Percentiles rank a stretch among this genome's conserved stretches.
Conservation (phyloP, 2,888 invertebrate species). For the Pilophorus perplexus region DNA sequence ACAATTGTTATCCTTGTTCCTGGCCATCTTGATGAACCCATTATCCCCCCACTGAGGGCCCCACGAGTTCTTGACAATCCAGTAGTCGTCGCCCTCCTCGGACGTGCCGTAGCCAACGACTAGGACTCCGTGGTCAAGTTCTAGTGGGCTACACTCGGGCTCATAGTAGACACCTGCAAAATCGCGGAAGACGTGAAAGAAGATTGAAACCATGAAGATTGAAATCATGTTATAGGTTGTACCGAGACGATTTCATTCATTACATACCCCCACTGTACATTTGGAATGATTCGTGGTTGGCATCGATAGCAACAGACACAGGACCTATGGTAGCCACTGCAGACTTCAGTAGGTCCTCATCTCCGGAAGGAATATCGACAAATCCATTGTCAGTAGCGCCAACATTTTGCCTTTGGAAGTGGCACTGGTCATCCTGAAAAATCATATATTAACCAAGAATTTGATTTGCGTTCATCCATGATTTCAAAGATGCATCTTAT, state of each 20-base stretch:
- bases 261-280: conserved; percentile 68
- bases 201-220: too few relatives aligned
- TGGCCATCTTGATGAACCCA: conserved; percentile 85
- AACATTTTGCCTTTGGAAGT: conserved; percentile 62
- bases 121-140: conserved; percentile 82
- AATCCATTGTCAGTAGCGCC: conserved; percentile 82
- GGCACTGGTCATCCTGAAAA: conserved; percentile 51
- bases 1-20: conserved; percentile 80
- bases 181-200: too few relatives aligned
- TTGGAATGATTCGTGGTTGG: conserved; percentile 79
- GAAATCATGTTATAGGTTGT: too few relatives aligned
- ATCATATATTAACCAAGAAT: too few relatives aligned
- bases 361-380: conserved; percentile 69
- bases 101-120: conserved; percentile 79
- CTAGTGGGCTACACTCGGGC: conserved; percentile 65
- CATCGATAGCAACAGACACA: conserved; percentile 85
- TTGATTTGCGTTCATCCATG: too few relatives aligned
- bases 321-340: conserved; percentile 85
- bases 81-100: conserved; percentile 64
- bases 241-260: too few relatives aligned
- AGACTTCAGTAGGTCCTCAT: conserved; percentile 69
- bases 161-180: conserved; percentile 71
- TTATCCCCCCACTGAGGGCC: conserved; percentile 74
- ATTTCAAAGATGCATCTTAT: too few relatives aligned
- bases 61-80: conserved; percentile 89